Base-by-base conservation (phyloP, 2,888 invertebrate species). In the Drosophila pseudotalamancana region DNA sequence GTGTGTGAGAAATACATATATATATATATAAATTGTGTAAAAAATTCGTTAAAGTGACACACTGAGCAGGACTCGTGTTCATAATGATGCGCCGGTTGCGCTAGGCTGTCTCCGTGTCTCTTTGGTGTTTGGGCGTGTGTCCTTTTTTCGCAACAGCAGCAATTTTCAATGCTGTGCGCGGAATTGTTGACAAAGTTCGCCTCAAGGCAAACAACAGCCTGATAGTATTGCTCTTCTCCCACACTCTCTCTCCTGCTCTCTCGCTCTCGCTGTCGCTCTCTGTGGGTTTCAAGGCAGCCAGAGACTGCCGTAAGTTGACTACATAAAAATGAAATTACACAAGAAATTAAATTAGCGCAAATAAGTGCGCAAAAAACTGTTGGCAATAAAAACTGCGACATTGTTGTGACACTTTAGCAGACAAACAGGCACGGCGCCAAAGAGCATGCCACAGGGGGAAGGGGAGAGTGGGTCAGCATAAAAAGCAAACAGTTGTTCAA, bases 121-220 rank as follows among this genome's bases (percentile, higher is more conserved):
- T 37, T 35, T 25, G 34, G 25, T 35, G 43, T 43, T 16, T 57
- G 45, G 55, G 34, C 31, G 25, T 61, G 51, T 68, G 62, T 60
- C 57, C 59, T 67, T 66, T n/a, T 74, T 81, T 82, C 62, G 81
- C 81, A 77, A 73, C 69, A 75, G 67, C 75, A 77, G 78, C 84
- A 68, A 64, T 84, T 77, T 79, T 75, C 85, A 87, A 75, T 83
- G 82, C 62, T 84, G 84, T 77, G 72, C 74, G 81, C 84, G 87
- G 74, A 86, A 80, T 71, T 84, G 83, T 83, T 83, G 83, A 87
- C 85, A 83, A 87, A 83, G 87, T 83, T 87, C 51, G 77, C 87
- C 84, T 84, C 87, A 80, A 83, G 78, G 87, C 82, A 80, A 82
- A 80, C 68, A 80, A 72, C 69, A 57, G 57, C 56, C 66, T 32